Base-by-base conservation (phyloP, 2,888 invertebrate species). In the Drosophila villosipedis region DNA sequence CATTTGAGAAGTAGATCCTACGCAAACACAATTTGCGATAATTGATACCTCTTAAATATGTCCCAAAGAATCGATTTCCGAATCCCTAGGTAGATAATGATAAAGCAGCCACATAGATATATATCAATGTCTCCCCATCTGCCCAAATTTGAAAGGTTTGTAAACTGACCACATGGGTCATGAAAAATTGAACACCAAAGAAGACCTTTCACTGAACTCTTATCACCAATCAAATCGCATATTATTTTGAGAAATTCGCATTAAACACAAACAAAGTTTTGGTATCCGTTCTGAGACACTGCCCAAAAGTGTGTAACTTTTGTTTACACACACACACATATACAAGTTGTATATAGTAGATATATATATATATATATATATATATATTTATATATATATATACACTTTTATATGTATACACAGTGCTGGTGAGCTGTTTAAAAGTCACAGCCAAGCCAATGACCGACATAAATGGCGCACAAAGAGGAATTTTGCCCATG, bases 361-460 rank as follows among this genome's bases (percentile, higher is more conserved):
- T 12, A 65, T 35, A 35, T 30, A 33, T 31, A 33, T 31, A 60
- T 28, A 50, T 53, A 52, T 19, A 54, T 25, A 64, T 33, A 35
- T 30, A 37, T 12, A 65, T 35, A 35, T 30, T 30, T 31, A 60
- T 28, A 50, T 53, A 52, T 25, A 54, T 25, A 64, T 33, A 35
- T 30, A 33, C 14, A 31, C 4, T 12, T 33, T 12, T 53, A 55
- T 43, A 33, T 52, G 47, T 37, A 7, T 37, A 60, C 41, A 35
- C 22, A 65, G 41, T 54, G 49, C 41, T 60, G 61, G 65, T 43
- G 35, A 61, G 59, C 53, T 41, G 53, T 37, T 37, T 9, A 65
- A 72, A 79, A 76, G 68, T 64, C 66, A 69, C 19, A 54, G 55
- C 60, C 60, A 71, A 78, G 80, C 74, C 80, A 80, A 80, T 80